Percentiles rank a stretch among this genome's conserved stretches.
phyloP scores from a whole-genome alignment of 2,797 vertebrate species.

The Jordanella pulchra region DNA sequence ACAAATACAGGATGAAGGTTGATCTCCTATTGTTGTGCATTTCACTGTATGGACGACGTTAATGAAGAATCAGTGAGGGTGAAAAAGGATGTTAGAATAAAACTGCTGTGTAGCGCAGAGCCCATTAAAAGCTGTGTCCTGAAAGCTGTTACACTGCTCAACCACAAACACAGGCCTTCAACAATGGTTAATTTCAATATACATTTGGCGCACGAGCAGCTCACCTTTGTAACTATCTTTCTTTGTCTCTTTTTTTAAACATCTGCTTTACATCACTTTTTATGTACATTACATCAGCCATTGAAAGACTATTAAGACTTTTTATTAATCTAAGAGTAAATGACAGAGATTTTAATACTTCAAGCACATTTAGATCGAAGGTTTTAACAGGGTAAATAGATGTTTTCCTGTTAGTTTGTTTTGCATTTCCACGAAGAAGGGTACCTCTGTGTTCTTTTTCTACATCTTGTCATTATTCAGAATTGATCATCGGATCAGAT shows the following conservation, averaged over 20 bases:
- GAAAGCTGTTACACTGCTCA: constrained; percentile 26
- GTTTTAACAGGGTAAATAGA: not conserved
- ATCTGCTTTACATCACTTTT: constrained; percentile 15
- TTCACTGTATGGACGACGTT: constrained; percentile 34
- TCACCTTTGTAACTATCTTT: constrained; percentile 15
- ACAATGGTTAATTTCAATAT: constrained; percentile 42
- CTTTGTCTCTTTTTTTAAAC: constrained; percentile 15
- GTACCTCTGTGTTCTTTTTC: not conserved
- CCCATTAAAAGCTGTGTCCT: constrained; percentile 50
- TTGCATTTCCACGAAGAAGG: not conserved
- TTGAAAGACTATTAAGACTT: not conserved
- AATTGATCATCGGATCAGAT: too few relatives aligned
- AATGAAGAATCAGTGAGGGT: constrained; percentile 62
- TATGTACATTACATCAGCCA: not conserved
- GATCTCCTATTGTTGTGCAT: constrained; percentile 39
- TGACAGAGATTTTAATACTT: not conserved
- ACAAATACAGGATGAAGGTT: constrained; percentile 54
- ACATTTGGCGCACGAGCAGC: constrained; percentile 40
- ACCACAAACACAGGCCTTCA: constrained; percentile 36
- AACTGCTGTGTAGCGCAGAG: constrained; percentile 26
- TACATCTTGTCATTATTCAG: not conserved
- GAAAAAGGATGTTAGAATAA: constrained; percentile 49
- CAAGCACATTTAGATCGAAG: not conserved
- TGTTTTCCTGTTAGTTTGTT: not conserved
- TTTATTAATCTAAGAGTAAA: not conserved